These are phyloP conservation scores for Dicaeum eximium DNA, from an alignment of 2,113 vertebrate genomes.

Conservation along the genomic window DNA sequence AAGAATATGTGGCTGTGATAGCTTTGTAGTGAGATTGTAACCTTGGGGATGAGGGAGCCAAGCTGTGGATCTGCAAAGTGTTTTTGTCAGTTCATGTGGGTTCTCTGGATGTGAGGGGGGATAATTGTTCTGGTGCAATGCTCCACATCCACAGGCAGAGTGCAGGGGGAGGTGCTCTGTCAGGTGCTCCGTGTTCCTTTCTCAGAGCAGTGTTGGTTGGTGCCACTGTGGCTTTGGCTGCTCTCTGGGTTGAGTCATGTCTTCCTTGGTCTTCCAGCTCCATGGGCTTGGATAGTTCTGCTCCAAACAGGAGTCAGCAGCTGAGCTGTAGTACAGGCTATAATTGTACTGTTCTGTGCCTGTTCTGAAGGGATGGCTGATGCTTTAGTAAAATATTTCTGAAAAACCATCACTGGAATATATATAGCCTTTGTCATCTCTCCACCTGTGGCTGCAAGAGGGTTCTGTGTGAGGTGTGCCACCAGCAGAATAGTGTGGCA, in stretches of 20 bases:
- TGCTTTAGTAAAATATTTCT: neutral
- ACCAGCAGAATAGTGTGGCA: accelerated
- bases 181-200: neutral
- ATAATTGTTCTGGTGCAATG: neutral
- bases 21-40: neutral
- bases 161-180: accelerated
- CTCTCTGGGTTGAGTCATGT: neutral
- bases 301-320: neutral
- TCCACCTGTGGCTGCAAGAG: neutral
- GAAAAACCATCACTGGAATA: neutral
- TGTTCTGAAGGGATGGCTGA: neutral
- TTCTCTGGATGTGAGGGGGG: neutral
- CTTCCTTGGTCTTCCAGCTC: neutral
- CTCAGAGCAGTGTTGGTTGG: neutral
- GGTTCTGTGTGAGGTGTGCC: neutral
- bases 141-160: accelerated
- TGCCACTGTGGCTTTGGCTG: accelerated
- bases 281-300: accelerated
- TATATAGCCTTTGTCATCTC: neutral
- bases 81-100: accelerated
- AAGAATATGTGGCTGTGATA: neutral
- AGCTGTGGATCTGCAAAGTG: neutral
- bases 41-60: neutral
- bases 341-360: neutral
- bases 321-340: neutral